These are phyloP conservation scores for Gallirallus australis DNA, from an alignment of 2,797 vertebrate species.

Conservation along the genomic window DNA sequence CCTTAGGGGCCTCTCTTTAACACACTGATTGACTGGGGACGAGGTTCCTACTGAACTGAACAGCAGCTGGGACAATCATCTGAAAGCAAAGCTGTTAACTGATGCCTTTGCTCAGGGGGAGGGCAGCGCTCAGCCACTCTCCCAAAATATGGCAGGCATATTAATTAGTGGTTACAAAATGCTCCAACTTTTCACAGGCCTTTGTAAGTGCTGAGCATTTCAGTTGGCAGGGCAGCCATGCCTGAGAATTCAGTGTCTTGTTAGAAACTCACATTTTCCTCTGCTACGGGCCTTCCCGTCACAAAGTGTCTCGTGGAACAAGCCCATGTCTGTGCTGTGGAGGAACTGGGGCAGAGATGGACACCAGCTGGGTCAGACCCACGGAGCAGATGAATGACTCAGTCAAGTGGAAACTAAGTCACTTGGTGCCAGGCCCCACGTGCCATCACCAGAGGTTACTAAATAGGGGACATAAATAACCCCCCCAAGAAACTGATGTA, in stretches of 20 bases:
- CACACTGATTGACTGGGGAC: neutral
- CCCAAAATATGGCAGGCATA: neutral
- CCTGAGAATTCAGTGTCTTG: slow-evolving; percentile 42
- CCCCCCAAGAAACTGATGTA: neutral
- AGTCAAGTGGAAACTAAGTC: neutral
- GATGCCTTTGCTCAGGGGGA: neutral
- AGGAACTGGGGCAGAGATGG: slow-evolving; percentile 16
- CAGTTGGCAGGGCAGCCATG: neutral
- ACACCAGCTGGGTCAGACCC: neutral
- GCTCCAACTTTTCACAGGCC: slow-evolving; percentile 15
- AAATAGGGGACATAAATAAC: neutral
- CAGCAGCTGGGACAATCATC: neutral
- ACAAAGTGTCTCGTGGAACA: neutral
- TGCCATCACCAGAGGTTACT: neutral
- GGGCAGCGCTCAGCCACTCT: neutral
- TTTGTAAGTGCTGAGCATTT: slow-evolving; percentile 13
- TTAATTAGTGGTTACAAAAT: slow-evolving; percentile 44
- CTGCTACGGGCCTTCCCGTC: neutral
- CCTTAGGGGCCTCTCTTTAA: neutral
- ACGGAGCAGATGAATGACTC: neutral
- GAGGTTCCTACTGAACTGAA: neutral
- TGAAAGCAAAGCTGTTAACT: neutral
- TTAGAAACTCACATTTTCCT: neutral
- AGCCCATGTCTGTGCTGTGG: neutral
- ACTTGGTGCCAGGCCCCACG: neutral